These are phyloP conservation scores for Osmoderma eremita DNA, from an alignment of 2,888 invertebrate genomes.

Conservation along the genomic window DNA sequence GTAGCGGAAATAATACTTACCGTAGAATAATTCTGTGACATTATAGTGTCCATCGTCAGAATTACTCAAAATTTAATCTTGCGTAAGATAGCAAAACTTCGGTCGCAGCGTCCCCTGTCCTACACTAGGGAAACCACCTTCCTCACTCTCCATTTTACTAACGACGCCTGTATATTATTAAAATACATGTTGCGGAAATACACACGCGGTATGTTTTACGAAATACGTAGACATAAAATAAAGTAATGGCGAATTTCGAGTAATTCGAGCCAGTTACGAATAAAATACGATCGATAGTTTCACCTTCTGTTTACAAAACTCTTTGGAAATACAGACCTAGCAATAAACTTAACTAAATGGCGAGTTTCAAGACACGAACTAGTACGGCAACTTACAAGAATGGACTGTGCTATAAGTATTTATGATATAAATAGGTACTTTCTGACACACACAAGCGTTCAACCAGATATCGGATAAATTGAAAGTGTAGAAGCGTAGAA, in stretches of 20 bases:
- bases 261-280: too few relatives aligned
- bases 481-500: not conserved
- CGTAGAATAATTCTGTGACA: not conserved
- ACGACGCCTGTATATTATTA: constrained; percentile 1
- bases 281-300: too few relatives aligned
- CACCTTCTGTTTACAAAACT: too few relatives aligned
- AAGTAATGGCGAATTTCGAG: not conserved
- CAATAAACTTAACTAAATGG: too few relatives aligned
- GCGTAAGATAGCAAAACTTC: constrained; percentile 8
- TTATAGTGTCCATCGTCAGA: constrained; percentile 11
- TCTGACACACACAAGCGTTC: too few relatives aligned
- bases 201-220: not conserved
- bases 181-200: constrained; percentile 12
- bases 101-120: not conserved
- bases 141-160: constrained; percentile 15
- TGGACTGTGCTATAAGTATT: too few relatives aligned
- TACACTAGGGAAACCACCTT: not conserved
- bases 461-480: not conserved
- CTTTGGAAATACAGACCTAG: too few relatives aligned
- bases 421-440: too few relatives aligned
- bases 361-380: too few relatives aligned
- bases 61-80: constrained; percentile 31
- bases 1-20: constrained; percentile 13
- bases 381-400: too few relatives aligned
- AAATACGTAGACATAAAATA: not conserved